Conservation (phyloP, 2,113 vertebrate species). For the Brevimyrus niger region DNA sequence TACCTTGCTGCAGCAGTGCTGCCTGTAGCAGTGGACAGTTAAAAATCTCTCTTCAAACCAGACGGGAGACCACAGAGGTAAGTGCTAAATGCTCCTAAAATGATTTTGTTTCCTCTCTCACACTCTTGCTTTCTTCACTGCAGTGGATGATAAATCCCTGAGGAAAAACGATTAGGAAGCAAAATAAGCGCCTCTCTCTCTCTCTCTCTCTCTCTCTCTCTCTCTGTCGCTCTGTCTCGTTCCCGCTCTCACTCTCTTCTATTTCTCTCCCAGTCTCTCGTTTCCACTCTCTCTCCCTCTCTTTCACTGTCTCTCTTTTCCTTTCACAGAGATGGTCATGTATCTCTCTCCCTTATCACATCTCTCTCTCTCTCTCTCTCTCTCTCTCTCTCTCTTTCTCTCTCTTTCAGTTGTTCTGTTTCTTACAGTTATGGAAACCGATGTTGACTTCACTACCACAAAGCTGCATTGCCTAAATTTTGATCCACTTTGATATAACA, state of each 20-base stretch:
- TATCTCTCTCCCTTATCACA: not conserved
- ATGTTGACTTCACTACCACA: conserved; percentile 43
- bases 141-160: conserved; percentile 44
- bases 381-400: not conserved
- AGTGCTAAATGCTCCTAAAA: conserved; percentile 13
- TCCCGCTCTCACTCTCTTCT: conserved; percentile 13
- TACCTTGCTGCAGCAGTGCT: conserved; percentile 39
- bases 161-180: conserved; percentile 56
- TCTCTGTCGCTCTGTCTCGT: conserved; percentile 27
- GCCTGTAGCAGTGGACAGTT: conserved; percentile 14
- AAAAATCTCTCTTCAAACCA: conserved; percentile 19
- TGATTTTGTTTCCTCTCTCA: conserved; percentile 27
- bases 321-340: not conserved
- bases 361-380: not conserved
- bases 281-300: conserved; percentile 35
- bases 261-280: conserved; percentile 34
- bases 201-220: conserved; percentile 19
- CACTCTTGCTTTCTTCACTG: conserved; percentile 35
- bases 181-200: conserved; percentile 43
- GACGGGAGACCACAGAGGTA: conserved; percentile 17
- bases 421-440: conserved; percentile 32
- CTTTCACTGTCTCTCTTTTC: conserved; percentile 14
- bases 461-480: conserved; percentile 31
- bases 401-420: not conserved
- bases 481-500: not conserved